Evolutionary conservation across 92 coral and sea anemone genomes (phyloP).

Genomic region (Paramuricea clavata): DNA sequence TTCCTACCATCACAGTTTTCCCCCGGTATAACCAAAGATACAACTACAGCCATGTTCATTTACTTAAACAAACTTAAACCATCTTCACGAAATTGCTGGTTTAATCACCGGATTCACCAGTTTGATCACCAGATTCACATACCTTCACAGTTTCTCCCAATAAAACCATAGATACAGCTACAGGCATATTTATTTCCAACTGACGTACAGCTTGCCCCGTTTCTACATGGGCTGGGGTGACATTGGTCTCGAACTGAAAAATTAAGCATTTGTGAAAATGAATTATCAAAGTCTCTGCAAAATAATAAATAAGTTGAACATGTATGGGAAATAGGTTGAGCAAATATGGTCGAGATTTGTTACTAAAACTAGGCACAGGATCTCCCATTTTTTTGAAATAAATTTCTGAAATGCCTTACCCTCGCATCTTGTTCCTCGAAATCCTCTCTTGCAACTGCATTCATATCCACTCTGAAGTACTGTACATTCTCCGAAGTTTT

Average conservation of each 20-base stretch:
- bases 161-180: conserved; percentile 89
- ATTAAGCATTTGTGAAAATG: too few relatives aligned
- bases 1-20: too few relatives aligned
- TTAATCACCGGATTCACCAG: not conserved
- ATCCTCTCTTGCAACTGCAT: conserved; percentile 90
- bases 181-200: conserved; percentile 85
- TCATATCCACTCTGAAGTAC: conserved; percentile 88
- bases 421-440: conserved; percentile 87
- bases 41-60: too few relatives aligned
- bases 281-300: too few relatives aligned
- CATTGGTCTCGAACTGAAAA: conserved; percentile 84
- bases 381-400: not conserved
- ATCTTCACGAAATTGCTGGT: not conserved
- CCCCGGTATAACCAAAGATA: too few relatives aligned
- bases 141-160: conserved; percentile 94
- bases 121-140: not conserved
- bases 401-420: conserved; percentile 54
- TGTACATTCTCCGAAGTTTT: conserved; percentile 87
- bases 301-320: too few relatives aligned
- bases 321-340: too few relatives aligned
- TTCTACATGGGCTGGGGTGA: conserved; percentile 90
- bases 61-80: too few relatives aligned
- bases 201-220: conserved; percentile 85
- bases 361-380: too few relatives aligned
- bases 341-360: not conserved